Base-by-base conservation (phyloP, 2,888 invertebrate genomes). In the Stomorhina lunata region DNA sequence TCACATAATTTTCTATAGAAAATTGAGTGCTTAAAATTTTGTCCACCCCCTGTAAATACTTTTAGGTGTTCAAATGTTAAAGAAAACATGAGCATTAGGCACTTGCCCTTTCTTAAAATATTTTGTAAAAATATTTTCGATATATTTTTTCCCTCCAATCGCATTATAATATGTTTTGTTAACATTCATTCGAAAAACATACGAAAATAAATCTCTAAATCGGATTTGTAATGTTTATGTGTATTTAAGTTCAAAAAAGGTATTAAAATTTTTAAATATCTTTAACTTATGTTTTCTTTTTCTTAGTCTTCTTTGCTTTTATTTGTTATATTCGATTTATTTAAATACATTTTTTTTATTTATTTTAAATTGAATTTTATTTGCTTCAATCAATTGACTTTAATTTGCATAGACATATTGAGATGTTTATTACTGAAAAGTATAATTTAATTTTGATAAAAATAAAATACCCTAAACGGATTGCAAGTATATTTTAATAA, bases 161-260 rank as follows among this genome's bases (percentile, higher is more conserved):
- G 53, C 15, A 12, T 27, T 69, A 48, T 15, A 25, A 29, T 25
- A 37, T 25, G 22, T 53, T 68, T 25, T 20, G n/a, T 40, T 29
- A 4, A 20, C 25, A 32, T 15, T 9, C 7, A 20, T 48, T 48
- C 5, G 25, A 4, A 34, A 22, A 15, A 72, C n/a, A n/a, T n/a
- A 57, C 17, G 50, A 80, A 73, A 68, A 27, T 2, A 69, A 69
- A 76, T 80, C 69, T 45, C 29, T 63, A 71, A 80, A 80, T 80
- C 80, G 69, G 80, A 55, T 80, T 80, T 80, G 75, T 76, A 53
- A 55, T 75, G 68, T 69, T 80, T 69, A 65, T 80, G 57, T 40
- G 75, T 76, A 76, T 71, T 80, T 75, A 80, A 80, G 69, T 63
- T 75, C 32, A 76, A 53, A 50, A 65, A 65, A 65, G 75, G 65